Evolutionary conservation across 1,140 invertebrate species (phyloP).

Genomic region (Drosophila pandora): DNA sequence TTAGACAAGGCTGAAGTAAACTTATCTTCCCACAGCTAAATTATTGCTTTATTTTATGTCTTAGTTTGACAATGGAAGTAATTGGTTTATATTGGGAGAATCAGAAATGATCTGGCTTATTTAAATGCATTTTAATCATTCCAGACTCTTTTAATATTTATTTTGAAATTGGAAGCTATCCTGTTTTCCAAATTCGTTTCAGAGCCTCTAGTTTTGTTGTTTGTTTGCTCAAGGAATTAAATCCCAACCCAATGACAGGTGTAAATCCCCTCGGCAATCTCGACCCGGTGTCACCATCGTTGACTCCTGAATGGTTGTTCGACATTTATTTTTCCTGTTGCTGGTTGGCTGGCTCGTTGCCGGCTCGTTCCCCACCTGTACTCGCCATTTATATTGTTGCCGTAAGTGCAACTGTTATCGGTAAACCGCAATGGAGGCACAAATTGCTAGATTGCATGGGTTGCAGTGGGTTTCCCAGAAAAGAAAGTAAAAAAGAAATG

Average conservation of each 20-base stretch:
- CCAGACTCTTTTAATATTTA: not conserved
- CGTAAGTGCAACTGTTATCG: conserved; percentile 45
- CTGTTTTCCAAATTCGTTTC: conserved; percentile 3
- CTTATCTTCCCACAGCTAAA: not conserved
- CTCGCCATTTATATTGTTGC: conserved; percentile 34
- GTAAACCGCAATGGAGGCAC: conserved; percentile 58
- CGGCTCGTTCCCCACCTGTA: not conserved
- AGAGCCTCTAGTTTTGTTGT: conserved; percentile 19
- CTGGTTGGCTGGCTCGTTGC: conserved; percentile 13
- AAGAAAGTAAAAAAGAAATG: not conserved
- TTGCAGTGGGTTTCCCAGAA: not conserved
- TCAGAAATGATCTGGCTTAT: not conserved
- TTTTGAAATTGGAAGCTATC: not conserved
- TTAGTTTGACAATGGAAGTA: too few species aligned
- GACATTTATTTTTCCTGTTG: conserved; percentile 56
- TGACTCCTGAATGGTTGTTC: conserved; percentile 42
- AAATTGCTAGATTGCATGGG: conserved; percentile 47
- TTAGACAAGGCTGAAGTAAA: conserved; percentile 17
- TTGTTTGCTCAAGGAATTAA: conserved; percentile 46
- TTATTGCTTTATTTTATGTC: too few species aligned
- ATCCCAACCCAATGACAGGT: conserved; percentile 33
- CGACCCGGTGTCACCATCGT: conserved; percentile 26
- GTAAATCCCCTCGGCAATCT: conserved; percentile 33
- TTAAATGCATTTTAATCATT: too few species aligned
- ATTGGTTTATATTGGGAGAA: too few species aligned